Evolutionary conservation across 2,888 invertebrate species (phyloP).

Genomic region (Caenorhabditis sp.): DNA sequence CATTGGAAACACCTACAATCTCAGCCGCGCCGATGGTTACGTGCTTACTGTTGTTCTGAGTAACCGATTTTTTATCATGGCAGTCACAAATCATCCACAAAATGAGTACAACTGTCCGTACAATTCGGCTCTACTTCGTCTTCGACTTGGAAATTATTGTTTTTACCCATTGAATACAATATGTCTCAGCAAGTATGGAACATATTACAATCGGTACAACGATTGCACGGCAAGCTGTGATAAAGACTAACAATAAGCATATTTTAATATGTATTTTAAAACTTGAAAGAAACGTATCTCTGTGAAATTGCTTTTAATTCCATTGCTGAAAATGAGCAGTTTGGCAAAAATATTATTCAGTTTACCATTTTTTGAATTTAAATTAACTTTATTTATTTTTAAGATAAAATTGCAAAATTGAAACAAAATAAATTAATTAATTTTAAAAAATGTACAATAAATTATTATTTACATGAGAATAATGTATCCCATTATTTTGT

Average conservation of each 20-base stretch:
- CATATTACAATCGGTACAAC: not conserved
- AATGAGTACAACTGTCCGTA: not conserved
- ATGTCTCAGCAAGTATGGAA: not conserved
- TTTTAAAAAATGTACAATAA: too few relatives aligned
- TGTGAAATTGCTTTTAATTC: too few relatives aligned
- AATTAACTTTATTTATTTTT: too few relatives aligned
- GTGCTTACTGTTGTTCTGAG: not conserved
- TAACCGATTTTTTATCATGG: conserved; percentile 5
- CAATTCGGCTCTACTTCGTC: conserved; percentile 1
- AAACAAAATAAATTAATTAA: too few relatives aligned
- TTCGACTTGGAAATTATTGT: not conserved
- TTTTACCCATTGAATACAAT: not conserved
- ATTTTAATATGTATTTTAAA: not conserved
- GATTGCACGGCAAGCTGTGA: conserved; percentile 4
- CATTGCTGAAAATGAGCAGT: too few relatives aligned
- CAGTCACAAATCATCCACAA: conserved; percentile 1
- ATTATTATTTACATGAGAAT: too few relatives aligned
- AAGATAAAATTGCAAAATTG: too few relatives aligned
- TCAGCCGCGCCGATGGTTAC: not conserved
- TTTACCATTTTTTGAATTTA: too few relatives aligned
- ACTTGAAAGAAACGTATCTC: too few relatives aligned
- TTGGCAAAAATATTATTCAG: too few relatives aligned
- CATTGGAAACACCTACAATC: conserved; percentile 1
- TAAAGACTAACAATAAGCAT: not conserved
- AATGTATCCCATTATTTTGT: too few relatives aligned